Base-by-base conservation (phyloP, 1,140 invertebrate genomes). In the Riptortus pedestris region DNA sequence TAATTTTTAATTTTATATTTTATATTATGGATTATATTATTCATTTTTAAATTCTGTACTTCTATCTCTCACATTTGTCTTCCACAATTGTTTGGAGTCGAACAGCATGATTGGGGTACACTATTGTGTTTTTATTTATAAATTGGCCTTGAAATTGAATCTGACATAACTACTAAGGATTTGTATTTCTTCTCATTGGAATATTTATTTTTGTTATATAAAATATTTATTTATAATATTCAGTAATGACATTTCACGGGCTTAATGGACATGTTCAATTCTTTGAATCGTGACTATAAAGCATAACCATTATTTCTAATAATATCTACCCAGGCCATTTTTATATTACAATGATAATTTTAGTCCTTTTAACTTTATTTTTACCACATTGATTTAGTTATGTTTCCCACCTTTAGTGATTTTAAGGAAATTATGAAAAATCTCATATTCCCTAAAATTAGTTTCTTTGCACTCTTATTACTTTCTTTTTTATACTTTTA, bases 381-480 rank as follows among this genome's bases (percentile, higher is more conserved):
- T 59, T 22, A 18, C 22, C 33, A 63, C 52, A 18, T 29, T 64
- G 28, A 52, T 64, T 52, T 57, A 24, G 18, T 20, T 22, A 62
- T 24, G n/a, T 47, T 62, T 47, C 31, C 38, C 26, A 45, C 26
- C 33, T 43, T 62, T 24, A 47, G 38, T 22, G 18, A 24, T 61
- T 45, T 33, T 43, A 45, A 27, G 22, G 24, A 55, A 55, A 24
- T 55, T 24, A 51, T 27, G 51, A 38, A 48, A 22, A 58, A 38
- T 26, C 55, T 57, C 33, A 33, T 66, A 45, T 63, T 63, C 43
- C 45, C 27, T 59, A 66, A 63, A 60, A 63, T 18, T 57, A 28
- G 27, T 64, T 48, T 33, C 11, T n/a, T 55, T 26, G 51, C 9
- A 47, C 28, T n/a, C 28, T 38, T 48, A 22, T 58, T 58, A 45